Conservation (phyloP, 2,113 vertebrate genomes). For the Ptyas mucosa region DNA sequence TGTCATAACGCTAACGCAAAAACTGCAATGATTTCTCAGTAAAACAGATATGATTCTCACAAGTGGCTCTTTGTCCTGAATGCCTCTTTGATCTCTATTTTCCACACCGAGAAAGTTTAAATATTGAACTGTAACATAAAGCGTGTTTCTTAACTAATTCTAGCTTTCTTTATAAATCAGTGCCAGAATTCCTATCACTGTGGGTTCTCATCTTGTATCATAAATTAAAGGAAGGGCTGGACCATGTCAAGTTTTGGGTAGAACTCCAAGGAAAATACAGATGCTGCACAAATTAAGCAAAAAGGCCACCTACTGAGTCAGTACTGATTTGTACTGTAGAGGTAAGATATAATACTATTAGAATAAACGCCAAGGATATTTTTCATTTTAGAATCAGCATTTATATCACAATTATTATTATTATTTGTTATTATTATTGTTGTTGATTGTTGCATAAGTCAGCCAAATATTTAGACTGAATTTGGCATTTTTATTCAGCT, state of each 20-base stretch:
- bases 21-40: not conserved
- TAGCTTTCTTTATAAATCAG: not conserved
- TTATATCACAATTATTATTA: constrained; percentile 2
- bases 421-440: not conserved
- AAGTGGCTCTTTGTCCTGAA: constrained; percentile 4
- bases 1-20: not conserved
- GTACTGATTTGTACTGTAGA: constrained; percentile 47
- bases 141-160: constrained; percentile 41
- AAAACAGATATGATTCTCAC: not conserved
- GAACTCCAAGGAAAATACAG: constrained; percentile 63
- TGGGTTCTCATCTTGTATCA: constrained; percentile 55
- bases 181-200: constrained; percentile 36
- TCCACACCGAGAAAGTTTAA: constrained; percentile 2
- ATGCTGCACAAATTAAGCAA: constrained; percentile 60
- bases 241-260: constrained; percentile 57
- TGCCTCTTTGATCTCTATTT: constrained; percentile 18
- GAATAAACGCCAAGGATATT: not conserved
- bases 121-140: constrained; percentile 28
- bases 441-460: not conserved
- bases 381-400: constrained; percentile 37
- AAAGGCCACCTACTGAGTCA: constrained; percentile 63
- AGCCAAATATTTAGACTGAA: not conserved
- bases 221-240: constrained; percentile 59
- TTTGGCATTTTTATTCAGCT: no score
- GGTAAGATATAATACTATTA: constrained; percentile 29